Evolutionary conservation across 2,797 vertebrate species (phyloP).

Genomic region (Anolis apletophallus): DNA sequence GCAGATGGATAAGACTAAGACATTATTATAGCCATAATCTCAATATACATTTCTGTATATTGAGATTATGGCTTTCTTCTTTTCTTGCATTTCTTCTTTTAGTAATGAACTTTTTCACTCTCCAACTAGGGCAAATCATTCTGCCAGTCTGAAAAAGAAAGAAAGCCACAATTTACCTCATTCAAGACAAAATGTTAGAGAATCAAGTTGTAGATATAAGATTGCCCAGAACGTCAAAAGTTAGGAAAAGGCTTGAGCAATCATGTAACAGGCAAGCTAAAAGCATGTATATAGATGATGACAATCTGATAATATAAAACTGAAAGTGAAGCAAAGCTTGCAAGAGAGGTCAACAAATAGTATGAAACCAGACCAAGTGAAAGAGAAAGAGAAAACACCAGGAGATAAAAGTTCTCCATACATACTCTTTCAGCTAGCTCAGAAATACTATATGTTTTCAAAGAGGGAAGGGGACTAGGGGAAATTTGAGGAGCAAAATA

Average conservation of each 20-base stretch:
- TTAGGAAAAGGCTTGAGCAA: neutral
- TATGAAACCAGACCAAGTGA: neutral
- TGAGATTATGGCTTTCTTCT: too few species aligned
- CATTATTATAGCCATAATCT: neutral
- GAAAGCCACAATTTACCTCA: too few species aligned
- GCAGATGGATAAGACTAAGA: too few species aligned
- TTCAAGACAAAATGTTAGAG: neutral
- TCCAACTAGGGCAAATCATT: neutral
- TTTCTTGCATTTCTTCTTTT: neutral
- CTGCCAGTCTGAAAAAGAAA: neutral
- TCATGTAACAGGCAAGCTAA: constrained; percentile 11
- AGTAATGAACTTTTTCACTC: neutral
- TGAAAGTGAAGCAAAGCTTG: neutral
- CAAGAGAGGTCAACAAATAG: neutral
- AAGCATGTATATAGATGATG: neutral
- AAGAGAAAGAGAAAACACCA: neutral
- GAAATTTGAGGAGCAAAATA: neutral
- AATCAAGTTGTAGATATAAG: neutral
- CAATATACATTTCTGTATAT: neutral
- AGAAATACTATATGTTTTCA: too few species aligned
- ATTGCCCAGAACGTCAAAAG: neutral
- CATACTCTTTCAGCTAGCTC: too few species aligned
- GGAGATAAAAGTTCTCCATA: neutral
- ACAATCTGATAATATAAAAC: neutral
- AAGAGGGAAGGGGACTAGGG: neutral